phyloP scores from a whole-genome alignment of 2,797 vertebrate species.

The Rhabdophis nuchalis region DNA sequence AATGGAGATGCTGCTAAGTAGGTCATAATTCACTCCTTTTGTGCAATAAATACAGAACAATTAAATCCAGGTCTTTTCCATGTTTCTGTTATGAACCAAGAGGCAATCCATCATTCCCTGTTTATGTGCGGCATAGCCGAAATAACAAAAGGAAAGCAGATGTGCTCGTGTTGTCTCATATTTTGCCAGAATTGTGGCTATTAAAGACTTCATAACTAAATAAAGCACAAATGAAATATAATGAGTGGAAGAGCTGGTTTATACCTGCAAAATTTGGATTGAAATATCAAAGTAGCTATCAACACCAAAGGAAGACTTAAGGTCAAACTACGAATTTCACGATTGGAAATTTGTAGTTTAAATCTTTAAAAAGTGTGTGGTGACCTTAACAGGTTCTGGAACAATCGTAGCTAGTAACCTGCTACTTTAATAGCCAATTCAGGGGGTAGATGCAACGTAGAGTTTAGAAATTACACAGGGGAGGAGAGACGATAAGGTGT shows the following conservation, averaged over 20 bases:
- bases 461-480: not conserved
- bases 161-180: constrained; percentile 34
- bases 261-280: not conserved
- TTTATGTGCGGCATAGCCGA: constrained; percentile 40
- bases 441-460: not conserved
- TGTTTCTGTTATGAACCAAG: constrained; percentile 24
- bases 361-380: not conserved
- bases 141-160: constrained; percentile 41
- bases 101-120: constrained; percentile 57
- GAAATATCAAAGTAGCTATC: not conserved
- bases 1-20: constrained; percentile 65
- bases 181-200: constrained; percentile 54
- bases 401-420: not conserved
- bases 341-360: too few relatives aligned
- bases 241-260: not conserved
- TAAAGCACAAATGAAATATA: not conserved
- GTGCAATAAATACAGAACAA: constrained; percentile 60
- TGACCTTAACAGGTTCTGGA: not conserved
- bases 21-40: constrained; percentile 62
- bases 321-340: not conserved
- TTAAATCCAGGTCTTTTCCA: constrained; percentile 59
- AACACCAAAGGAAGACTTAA: not conserved
- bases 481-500: not conserved
- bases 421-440: not conserved
- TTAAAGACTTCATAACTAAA: constrained; percentile 23